Evolutionary conservation across 1,140 invertebrate species (phyloP), one percentile per base, ranked within the genome.

Genomic region (Liolophura sinensis): DNA sequence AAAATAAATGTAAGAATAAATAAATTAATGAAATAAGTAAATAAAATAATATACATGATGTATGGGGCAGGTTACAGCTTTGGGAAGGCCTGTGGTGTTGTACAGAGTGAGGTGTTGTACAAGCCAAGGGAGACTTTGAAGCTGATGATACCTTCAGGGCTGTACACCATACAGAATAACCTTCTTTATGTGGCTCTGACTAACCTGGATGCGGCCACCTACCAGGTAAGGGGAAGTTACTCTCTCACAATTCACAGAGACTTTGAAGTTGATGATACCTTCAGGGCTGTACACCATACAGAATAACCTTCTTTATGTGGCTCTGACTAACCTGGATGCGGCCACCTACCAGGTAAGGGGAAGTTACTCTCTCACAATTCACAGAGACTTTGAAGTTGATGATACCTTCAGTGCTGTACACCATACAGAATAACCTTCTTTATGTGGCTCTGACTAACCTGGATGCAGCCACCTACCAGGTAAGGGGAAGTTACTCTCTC

Each of bases 101-200:
- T 62, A 52, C 40, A 54, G 18, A 18, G 20, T 47, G 60, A 70
- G 24, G 52, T 68, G 16, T 20, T 67, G 16, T 25, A 57, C 20
- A 55, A 74, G 48, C 57, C 68, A 15, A 70, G 90, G 6, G 97
- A 99, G 82, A 98, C 75, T 52, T 22, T 79, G 5, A 82, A 82
- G 70, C 92, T 98, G 46, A 93, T 93, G 76, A 91, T 99, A 31
- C 97, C 97, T 55, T 96, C 97, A 3, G 88, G 97, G 73, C 88
- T 99, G 0, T 99, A 99, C 79, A 91, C 96, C 51, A 85, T 99
- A 71, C 98, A 99, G 85, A 99, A 99, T 82, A 99, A 99, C 87
- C 87, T 99, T 57, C 86, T 99, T 6, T 99, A 98, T 85, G 88
- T 99, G 51, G 98, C 97, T 6, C 92, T 97, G 25, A 95, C 95